Percentiles rank a stretch among this genome's conserved stretches.
Conservation (phyloP, 2,888 invertebrate species). For the Drosophila mimetica region DNA sequence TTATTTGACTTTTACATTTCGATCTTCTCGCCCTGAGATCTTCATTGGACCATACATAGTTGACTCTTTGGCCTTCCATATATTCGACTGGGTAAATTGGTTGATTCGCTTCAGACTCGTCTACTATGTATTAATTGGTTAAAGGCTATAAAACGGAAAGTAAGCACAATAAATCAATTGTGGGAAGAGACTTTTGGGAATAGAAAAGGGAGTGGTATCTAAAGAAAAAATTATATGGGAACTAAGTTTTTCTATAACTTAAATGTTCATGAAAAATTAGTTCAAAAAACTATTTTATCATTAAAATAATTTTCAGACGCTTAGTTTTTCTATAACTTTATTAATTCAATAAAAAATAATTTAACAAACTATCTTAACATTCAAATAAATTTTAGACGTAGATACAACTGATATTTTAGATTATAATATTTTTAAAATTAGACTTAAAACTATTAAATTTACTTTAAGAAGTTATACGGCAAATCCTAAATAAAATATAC, state of each 20-base stretch:
- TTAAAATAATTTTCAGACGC: too few species aligned
- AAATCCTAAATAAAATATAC: too few species aligned
- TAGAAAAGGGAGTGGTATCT: constrained; percentile 9
- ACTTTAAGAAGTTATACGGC: neutral
- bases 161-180: constrained; percentile 69
- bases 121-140: constrained; percentile 74
- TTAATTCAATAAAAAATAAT: too few species aligned
- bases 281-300: too few species aligned
- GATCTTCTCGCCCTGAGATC: constrained; percentile 41
- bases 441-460: neutral
- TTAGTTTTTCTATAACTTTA: too few species aligned
- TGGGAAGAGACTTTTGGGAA: constrained; percentile 4
- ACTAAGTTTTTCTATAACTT: neutral
- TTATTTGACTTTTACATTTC: constrained; percentile 72
- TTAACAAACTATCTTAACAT: too few species aligned
- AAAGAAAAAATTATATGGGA: neutral
- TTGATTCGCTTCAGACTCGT: constrained; percentile 47
- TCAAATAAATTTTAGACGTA: too few species aligned
- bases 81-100: constrained; percentile 27
- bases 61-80: constrained; percentile 53
- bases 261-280: neutral
- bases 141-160: constrained; percentile 64
- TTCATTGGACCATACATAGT: constrained; percentile 48
- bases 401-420: neutral
- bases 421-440: neutral